Base-by-base conservation (phyloP, 2,888 invertebrate species). In the Drosophila mayaguana region DNA sequence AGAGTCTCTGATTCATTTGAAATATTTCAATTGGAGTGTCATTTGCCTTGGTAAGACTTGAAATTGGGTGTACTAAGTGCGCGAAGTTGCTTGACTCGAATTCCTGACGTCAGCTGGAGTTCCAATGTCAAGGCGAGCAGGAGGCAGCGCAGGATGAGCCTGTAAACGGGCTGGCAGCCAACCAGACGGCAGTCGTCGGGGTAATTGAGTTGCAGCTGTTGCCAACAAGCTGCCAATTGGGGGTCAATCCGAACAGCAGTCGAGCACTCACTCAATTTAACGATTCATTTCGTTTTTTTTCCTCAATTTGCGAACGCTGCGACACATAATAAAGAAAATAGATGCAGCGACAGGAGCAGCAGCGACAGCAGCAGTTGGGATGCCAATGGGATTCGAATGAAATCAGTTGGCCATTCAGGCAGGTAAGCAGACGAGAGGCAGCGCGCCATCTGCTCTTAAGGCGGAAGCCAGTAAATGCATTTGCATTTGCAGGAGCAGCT, bases 261-360 rank as follows among this genome's bases (percentile, higher is more conserved):
- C 11, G 16, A 22, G 65, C 78, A 67, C 59, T 71, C 70, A 79
- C 48, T 75, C 73, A 84, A 81, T 81, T 83, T 81, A 82, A 72
- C 79, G 82, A 77, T 82, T 81, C 84, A 84, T 82, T 83, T 82
- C 78, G 63, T 73, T 54, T 32, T 57, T 46, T 61, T n/a, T 28
- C 56, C 25, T 36, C 42, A 54, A 16, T 28, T 50, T 61, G 53
- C 56, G 69, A 50, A 57, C 45, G 63, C 69, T 66, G 66, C 68
- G 22, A 43, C 57, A 56, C 70, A 64, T 75, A 66, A 73, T 50
- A 64, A 55, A 61, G 3, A 68, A 73, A 73, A 63, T 61, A 63
- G 60, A 63, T 63, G 70, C 62, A 36, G 45, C 54, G 16, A 40
- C 53, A 40, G 50, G 59, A 25, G 40, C 2, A 40, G 16, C 3